phyloP scores from a whole-genome alignment of 2,113 vertebrate species.

The Onychorhynchus coronatus region DNA sequence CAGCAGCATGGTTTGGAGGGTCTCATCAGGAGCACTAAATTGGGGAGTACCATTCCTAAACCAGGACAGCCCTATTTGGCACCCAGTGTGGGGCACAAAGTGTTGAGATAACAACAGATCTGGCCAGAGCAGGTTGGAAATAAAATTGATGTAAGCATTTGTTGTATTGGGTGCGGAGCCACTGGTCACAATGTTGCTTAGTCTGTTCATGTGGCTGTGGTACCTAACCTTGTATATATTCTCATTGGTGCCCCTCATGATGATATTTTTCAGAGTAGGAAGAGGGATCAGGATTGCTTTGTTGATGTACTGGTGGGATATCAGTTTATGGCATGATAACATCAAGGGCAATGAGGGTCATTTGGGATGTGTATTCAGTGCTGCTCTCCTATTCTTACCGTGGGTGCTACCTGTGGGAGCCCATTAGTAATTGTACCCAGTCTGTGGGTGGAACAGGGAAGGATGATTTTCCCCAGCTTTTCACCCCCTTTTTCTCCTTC shows the following conservation, averaged over 20 bases:
- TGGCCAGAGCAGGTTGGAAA: not conserved
- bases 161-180: not conserved
- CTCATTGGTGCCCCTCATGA: not conserved
- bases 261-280: not conserved
- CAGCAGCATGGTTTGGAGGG: not conserved
- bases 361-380: not conserved
- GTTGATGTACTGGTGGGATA: not conserved
- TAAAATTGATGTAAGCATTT: not conserved
- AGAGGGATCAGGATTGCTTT: not conserved
- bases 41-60: not conserved
- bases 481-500: not conserved
- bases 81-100: not conserved
- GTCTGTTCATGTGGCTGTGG: not conserved
- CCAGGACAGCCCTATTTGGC: not conserved
- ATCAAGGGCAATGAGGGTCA: not conserved
- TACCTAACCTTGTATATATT: too few relatives aligned
- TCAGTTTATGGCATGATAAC: not conserved
- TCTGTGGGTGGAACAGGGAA: not conserved
- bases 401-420: accelerated
- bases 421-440: not conserved
- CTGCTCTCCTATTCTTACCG: not conserved
- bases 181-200: not conserved
- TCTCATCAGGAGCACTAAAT: not conserved
- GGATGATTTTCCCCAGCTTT: not conserved
- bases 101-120: not conserved